Base-by-base conservation (phyloP, 1,140 invertebrate species). In the Neodiprion fabricii region DNA sequence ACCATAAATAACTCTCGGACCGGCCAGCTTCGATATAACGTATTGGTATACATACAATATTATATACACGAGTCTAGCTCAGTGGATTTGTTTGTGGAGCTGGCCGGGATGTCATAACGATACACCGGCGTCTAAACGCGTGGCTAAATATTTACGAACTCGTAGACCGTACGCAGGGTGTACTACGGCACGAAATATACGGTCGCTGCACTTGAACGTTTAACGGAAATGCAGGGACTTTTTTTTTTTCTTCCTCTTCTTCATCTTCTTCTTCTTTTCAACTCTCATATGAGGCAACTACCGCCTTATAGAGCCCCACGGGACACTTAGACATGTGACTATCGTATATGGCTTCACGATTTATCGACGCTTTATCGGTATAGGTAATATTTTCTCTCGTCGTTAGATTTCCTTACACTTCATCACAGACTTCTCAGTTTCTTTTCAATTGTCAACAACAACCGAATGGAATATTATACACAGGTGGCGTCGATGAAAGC, bases 41-140 rank as follows among this genome's bases (percentile, higher is more conserved):
- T 61, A 40, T 40, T 40, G 28, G 28, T 61, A 61, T 61, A 40
- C 28, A 40, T 40, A 40, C 28, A 17, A 40, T 61, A 61, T 61
- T 17, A 17, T 61, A 61, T 61, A 61, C 53, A 61, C 53, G 53
- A 61, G 53, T 61, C 53, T 40, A 40, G 28, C 28, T 61, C 53
- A 61, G 53, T 61, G 53, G 53, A 61, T 61, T 61, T 61, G 53
- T 61, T 61, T 61, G 53, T 61, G 53, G 53, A 61, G n/a, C 53
- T 61, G 53, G 53, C 53, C 53, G 53, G 53, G 53, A 61, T 61
- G 53, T 61, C 53, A 61, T 61, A 61, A 61, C 53, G 53, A 61
- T 61, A 61, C 53, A 61, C 53, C 53, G 53, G 53, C 7, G 53
- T 61, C 53, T 61, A 61, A 61, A 61, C 53, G 53, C 53, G 53